Evolutionary conservation across 2,113 vertebrate species (phyloP), one percentile per base, ranked within the genome.

Genomic region (Nibea albiflora): DNA sequence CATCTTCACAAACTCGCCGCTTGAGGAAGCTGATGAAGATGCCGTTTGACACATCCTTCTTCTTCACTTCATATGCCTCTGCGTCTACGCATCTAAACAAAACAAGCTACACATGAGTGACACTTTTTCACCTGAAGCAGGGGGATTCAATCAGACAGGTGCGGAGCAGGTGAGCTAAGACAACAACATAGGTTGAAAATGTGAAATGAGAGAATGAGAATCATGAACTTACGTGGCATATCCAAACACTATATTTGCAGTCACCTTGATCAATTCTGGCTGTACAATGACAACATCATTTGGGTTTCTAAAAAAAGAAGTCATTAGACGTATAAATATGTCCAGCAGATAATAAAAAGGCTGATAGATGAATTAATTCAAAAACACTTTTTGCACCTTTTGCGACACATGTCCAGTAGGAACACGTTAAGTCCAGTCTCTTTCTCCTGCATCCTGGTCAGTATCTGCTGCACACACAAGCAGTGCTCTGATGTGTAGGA

Each of bases 361-460:
- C 8, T 2, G 22, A 20, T 10, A 31, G 4, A 35, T 61, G 1
- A 39, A 74, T 42, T 35, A 0, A 54, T 46, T 22, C 0, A 17
- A 61, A 42, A 61, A 44, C 9, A 31, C 14, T 19, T n/a, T n/a
- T n/a, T 10, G 5, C 72, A 97, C 96, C 96, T 94, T 91, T 97
- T 97, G 85, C 96, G 96, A 85, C 96, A 97, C 96, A 97, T 97
- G 90, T 97, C 96, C 11, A 97, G 89, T 77, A 97, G 93, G 85
- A 97, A 96, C 39, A 97, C 92, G 50, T 97, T 97, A 79, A 97
- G 96, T 46, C 94, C 94, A 0, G 96, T 97, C 86, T 83, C 73
- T 47, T 96, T 96, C 76, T 95, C 92, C 93, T 97, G 96, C 96
- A 97, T 97, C 61, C 86, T 88, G 66, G 88, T 95, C 57, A 97